Base-by-base conservation (phyloP, 2,113 vertebrate genomes). In the Heterochromis multidens region DNA sequence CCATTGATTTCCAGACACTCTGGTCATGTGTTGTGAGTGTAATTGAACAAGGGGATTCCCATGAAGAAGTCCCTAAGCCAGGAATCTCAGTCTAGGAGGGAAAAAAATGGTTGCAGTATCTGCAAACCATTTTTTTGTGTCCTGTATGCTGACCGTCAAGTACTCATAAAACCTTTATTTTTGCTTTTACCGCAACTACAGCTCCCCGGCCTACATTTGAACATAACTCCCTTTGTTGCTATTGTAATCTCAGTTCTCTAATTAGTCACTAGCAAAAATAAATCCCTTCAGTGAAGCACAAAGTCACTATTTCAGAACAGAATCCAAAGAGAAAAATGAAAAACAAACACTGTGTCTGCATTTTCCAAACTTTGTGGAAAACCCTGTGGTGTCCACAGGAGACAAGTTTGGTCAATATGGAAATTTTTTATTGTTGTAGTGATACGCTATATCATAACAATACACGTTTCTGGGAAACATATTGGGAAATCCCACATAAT, bases 11-110 rank as follows among this genome's bases (percentile, higher is more conserved):
- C 54, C 35, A 59, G 62, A 79, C 33, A 6, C 76, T 43, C 40
- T 35, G 52, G 52, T 87, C 90, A 85, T 83, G 85, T 76, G 86
- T 58, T 70, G 3, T 2, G 63, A 80, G 83, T 58, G 52, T 82
- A 93, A 94, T 88, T 92, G 76, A 93, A 91, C 84, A 82, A 89
- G 85, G 82, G 81, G 86, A 85, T 87, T 91, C 93, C 90, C 87
- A 84, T 62, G 81, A 88, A 89, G 85, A 84, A 81, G 78, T 91
- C 80, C 86, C 19, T 17, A 35, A 84, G 81, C 72, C 87, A 78
- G 63, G 77, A 79, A 80, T 83, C 61, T 49, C 62, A 25, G 60
- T 62, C 37, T 2, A n/a, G 13, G 5, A 54, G 37, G 37, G 23
- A 59, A 57, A 46, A 58, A 33, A n/a, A 43, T 40, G 10, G 4